Evolutionary conservation across 2,888 invertebrate species (phyloP).

Genomic region (Acleris emargana): DNA sequence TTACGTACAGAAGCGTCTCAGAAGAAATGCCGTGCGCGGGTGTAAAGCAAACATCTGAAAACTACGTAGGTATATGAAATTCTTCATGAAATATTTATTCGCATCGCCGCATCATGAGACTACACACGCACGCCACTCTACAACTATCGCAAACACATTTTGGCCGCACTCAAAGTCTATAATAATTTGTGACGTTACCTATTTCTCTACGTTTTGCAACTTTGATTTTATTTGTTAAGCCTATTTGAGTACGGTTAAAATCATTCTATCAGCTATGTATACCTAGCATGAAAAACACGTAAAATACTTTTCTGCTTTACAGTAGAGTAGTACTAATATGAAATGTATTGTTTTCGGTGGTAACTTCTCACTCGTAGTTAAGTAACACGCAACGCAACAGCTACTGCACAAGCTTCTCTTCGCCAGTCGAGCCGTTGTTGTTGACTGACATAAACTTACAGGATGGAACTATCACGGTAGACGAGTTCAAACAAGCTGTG

Average conservation of each 20-base stretch:
- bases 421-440: not conserved
- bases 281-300: not conserved
- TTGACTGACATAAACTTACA: conserved; percentile 56
- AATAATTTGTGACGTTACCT: no score
- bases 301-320: not conserved
- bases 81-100: conserved; percentile 12
- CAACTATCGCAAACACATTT: conserved; percentile 2
- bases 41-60: no score
- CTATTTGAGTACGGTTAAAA: not conserved
- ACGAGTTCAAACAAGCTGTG: conserved; percentile 91
- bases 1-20: no score
- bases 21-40: no score
- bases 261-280: not conserved
- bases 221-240: not conserved
- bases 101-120: conserved; percentile 10
- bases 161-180: conserved; percentile 11
- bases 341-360: conserved; percentile 17
- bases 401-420: conserved; percentile 59
- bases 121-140: conserved; percentile 29
- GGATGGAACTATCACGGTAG: conserved; percentile 92
- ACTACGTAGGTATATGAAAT: not conserved
- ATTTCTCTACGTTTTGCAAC: no score
- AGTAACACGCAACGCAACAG: conserved; percentile 41
- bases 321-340: conserved; percentile 11
- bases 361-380: conserved; percentile 28